A percentile compares a stretch with the other conserved stretches of the same genome.
Evolutionary conservation across 2,888 invertebrate species (phyloP).

Genomic region (Lepeophtheirus nordmannii): DNA sequence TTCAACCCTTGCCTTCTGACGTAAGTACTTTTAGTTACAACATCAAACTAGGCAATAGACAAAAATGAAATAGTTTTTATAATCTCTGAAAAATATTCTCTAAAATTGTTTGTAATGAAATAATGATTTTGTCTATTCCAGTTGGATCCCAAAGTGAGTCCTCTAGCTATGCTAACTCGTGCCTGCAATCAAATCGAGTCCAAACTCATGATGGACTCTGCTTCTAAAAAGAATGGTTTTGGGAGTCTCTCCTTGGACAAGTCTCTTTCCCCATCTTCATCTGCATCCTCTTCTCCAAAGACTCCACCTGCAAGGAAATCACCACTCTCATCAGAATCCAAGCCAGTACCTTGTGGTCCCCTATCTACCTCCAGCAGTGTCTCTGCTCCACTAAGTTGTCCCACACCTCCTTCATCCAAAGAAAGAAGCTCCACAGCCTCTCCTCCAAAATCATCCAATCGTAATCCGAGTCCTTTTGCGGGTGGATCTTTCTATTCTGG

Average conservation of each 20-base stretch:
- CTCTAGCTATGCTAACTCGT: slow-evolving; percentile 19
- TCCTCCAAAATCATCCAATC: not conserved
- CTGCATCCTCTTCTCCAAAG: slow-evolving; percentile 8
- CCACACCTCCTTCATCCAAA: not conserved
- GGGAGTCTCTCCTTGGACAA: not conserved
- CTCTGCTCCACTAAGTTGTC: not conserved
- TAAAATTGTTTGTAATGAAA: too few species aligned
- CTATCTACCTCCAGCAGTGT: slow-evolving; percentile 8
- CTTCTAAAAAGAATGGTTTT: not conserved
- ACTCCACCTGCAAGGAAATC: slow-evolving; percentile 1
- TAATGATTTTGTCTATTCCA: slow-evolving; percentile 1
- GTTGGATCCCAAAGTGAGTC: slow-evolving; percentile 18
- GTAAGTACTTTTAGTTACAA: too few species aligned
- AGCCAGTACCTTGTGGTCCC: not conserved
- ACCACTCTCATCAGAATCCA: not conserved
- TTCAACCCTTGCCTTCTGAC: not conserved
- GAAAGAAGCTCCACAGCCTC: not conserved
- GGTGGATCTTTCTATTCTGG: not conserved
- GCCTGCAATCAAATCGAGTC: slow-evolving; percentile 22
- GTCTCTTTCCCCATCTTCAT: slow-evolving; percentile 2
- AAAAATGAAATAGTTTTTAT: not conserved
- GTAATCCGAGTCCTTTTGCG: not conserved
- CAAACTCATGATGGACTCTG: slow-evolving; percentile 15
- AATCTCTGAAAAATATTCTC: too few species aligned
- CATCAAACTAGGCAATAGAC: too few species aligned